Percentiles rank a stretch among this genome's conserved stretches.
Conservation (phyloP, 2,888 invertebrate species). For the Ephialtes manifestator region DNA sequence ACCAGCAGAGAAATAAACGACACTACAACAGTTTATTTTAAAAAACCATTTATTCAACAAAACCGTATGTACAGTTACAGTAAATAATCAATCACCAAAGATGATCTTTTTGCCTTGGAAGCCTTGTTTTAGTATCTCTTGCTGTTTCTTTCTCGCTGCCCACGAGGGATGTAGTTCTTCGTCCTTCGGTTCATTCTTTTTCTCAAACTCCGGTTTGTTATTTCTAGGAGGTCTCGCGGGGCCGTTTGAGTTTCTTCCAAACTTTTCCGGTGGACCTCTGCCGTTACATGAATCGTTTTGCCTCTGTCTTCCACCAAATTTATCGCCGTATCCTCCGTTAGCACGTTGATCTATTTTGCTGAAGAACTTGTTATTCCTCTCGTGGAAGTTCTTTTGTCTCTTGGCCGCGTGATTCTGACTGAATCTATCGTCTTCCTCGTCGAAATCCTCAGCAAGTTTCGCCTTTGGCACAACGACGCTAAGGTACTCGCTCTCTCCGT, state of each 20-base stretch:
- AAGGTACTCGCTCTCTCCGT: conserved; percentile 74
- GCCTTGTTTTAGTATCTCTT: conserved; percentile 80
- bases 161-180: conserved; percentile 83
- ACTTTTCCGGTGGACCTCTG: conserved; percentile 10
- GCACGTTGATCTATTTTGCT: conserved; percentile 66
- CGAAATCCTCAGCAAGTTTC: conserved; percentile 25
- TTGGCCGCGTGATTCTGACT: conserved; percentile 50
- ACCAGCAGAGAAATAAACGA: not conserved
- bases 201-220: conserved; percentile 23
- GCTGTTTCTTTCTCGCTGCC: conserved; percentile 83
- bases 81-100: conserved; percentile 75
- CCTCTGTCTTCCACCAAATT: conserved; percentile 7
- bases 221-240: conserved; percentile 15
- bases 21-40: not conserved
- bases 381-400: conserved; percentile 57
- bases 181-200: conserved; percentile 50
- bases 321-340: conserved; percentile 6
- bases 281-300: conserved; percentile 54
- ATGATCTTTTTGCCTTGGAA: conserved; percentile 84
- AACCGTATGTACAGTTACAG: conserved; percentile 49
- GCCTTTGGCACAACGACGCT: conserved; percentile 74
- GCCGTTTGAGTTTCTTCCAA: conserved; percentile 6
- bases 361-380: conserved; percentile 71
- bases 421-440: conserved; percentile 56
- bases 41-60: conserved; percentile 53